Evolutionary conservation across 2,888 invertebrate species (phyloP).

Genomic region (Notocelia uddmanniana): DNA sequence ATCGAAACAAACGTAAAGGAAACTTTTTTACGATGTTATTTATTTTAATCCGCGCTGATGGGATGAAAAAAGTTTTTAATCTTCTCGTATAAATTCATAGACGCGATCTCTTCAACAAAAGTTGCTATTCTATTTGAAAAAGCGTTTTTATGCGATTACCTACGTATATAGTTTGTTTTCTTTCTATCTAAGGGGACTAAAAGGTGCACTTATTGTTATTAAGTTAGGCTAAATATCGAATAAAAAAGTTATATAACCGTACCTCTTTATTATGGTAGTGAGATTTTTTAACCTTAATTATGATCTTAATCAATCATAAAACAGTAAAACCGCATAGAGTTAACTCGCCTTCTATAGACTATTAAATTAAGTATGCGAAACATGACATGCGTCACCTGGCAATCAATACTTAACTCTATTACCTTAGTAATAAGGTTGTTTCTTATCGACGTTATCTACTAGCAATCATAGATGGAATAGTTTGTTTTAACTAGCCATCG

Average conservation of each 20-base stretch:
- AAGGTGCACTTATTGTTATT: conserved; percentile 13
- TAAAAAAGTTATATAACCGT: conserved; percentile 10
- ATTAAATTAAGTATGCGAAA: conserved; percentile 44
- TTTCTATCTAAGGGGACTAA: background rate
- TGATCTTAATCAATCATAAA: conserved; percentile 43
- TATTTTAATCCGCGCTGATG: conserved; percentile 48
- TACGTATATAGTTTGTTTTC: conserved; percentile 11
- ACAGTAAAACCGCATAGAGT: conserved; percentile 33
- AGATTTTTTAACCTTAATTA: conserved; percentile 12
- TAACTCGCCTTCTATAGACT: conserved; percentile 29
- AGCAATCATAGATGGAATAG: conserved; percentile 45
- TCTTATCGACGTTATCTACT: conserved; percentile 9
- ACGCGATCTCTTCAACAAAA: conserved; percentile 52
- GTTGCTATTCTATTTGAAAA: conserved; percentile 29
- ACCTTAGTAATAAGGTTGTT: conserved; percentile 27
- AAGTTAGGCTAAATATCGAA: conserved; percentile 9
- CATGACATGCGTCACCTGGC: conserved; percentile 20
- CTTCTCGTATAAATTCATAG: conserved; percentile 59
- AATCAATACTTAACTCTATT: conserved; percentile 20
- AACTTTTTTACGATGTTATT: conserved; percentile 36
- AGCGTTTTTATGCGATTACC: conserved; percentile 15
- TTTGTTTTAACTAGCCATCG: conserved; percentile 46
- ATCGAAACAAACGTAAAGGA: conserved; percentile 18
- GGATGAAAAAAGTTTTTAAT: conserved; percentile 58
- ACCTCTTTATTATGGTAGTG: conserved; percentile 18